Conservation (phyloP, 2,797 vertebrate species). For the Selene dorsalis region DNA sequence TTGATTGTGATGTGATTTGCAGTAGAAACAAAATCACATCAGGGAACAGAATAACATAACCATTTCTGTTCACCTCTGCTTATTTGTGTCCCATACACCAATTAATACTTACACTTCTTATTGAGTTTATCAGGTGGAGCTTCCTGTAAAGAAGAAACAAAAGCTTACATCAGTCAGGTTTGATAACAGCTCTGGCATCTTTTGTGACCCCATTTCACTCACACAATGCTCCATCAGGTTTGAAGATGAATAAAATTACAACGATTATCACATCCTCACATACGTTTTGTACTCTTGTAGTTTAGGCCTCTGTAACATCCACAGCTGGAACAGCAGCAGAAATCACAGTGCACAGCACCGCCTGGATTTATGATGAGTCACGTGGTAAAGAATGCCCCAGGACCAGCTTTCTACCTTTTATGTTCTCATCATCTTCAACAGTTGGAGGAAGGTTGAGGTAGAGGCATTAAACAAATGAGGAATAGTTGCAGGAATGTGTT, state of each 20-base stretch:
- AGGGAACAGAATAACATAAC: no score
- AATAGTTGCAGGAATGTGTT: neutral
- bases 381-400: neutral
- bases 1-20: no score
- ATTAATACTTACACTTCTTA: conserved; percentile 62
- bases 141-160: conserved; percentile 52
- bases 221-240: neutral
- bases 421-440: neutral
- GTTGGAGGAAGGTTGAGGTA: no score
- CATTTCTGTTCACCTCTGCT: no score
- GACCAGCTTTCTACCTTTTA: no score
- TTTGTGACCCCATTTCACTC: neutral
- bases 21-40: no score
- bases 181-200: neutral
- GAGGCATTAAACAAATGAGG: neutral
- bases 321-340: neutral
- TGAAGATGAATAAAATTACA: neutral
- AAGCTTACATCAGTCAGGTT: neutral
- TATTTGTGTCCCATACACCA: neutral
- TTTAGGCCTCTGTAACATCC: neutral
- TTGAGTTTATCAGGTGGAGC: neutral
- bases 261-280: no score
- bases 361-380: neutral
- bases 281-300: no score
- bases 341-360: neutral